A percentile compares a stretch with the other conserved stretches of the same genome.
phyloP scores from a whole-genome alignment of 2,797 vertebrate genomes.

The Enteromius paludinosus region DNA sequence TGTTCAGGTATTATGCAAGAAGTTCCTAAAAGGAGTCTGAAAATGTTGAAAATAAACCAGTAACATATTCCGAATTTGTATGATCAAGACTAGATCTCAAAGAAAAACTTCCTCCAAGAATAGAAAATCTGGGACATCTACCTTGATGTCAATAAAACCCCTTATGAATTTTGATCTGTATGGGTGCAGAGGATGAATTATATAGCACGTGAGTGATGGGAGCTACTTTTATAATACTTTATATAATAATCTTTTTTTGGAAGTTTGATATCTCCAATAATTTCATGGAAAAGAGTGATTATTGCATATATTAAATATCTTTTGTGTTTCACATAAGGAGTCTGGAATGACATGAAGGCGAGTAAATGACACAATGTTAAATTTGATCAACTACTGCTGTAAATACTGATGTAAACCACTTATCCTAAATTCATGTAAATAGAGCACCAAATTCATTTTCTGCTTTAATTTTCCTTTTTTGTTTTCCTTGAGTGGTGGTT shows the following conservation, averaged over 20 bases:
- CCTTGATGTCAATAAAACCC: neutral
- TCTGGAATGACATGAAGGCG: neutral
- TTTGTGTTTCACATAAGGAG: neutral
- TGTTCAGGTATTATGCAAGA: conserved; percentile 1
- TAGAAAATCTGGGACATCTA: too few species aligned
- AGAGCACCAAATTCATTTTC: conserved; percentile 37
- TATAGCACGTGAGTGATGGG: neutral
- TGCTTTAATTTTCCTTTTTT: conserved; percentile 18
- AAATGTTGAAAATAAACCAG: conserved; percentile 8
- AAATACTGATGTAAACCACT: conserved; percentile 41
- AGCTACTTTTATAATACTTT: neutral
- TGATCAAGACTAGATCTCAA: neutral
- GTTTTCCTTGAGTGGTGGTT: conserved; percentile 9
- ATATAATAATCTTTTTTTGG: neutral
- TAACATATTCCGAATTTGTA: conserved; percentile 8
- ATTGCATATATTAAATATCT: neutral
- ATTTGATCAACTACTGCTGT: neutral
- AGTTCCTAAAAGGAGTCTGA: conserved; percentile 1
- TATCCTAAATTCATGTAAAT: neutral
- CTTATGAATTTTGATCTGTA: neutral
- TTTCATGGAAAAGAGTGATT: neutral
- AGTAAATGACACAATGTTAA: neutral
- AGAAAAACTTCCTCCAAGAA: neutral
- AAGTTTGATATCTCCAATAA: neutral
- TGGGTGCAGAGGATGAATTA: neutral